phyloP scores from a whole-genome alignment of 2,797 vertebrate species.

The Neostethus bicornis region DNA sequence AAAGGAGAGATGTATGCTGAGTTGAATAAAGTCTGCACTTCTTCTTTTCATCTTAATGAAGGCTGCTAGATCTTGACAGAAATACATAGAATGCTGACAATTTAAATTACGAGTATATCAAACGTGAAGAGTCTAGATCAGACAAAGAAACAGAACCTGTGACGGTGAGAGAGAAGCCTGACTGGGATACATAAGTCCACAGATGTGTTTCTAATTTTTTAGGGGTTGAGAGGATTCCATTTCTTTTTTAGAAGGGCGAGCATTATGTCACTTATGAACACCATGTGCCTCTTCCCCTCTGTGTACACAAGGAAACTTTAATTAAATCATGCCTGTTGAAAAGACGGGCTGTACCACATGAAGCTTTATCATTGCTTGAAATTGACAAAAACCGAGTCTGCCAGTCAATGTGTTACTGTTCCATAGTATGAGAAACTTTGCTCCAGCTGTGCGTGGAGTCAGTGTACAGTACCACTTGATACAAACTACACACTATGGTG shows the following conservation, averaged over 20 bases:
- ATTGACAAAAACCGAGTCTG: slow-evolving; percentile 38
- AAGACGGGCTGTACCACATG: slow-evolving; percentile 56
- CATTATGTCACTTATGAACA: slow-evolving; percentile 67
- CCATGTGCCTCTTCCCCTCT: slow-evolving; percentile 67
- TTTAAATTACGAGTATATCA: slow-evolving; percentile 59
- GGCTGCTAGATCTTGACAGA: slow-evolving; percentile 65
- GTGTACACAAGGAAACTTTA: slow-evolving; percentile 51
- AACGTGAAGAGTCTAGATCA: slow-evolving; percentile 48
- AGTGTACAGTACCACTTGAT: slow-evolving; percentile 38
- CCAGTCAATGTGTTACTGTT: slow-evolving; percentile 46
- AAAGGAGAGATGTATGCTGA: slow-evolving; percentile 33
- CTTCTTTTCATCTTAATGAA: slow-evolving; percentile 37
- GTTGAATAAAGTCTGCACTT: slow-evolving; percentile 46
- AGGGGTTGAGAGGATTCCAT: slow-evolving; percentile 58
- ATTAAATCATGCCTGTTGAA: slow-evolving; percentile 64
- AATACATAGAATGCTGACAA: slow-evolving; percentile 64
- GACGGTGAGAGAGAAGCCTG: slow-evolving; percentile 29
- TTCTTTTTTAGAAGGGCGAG: slow-evolving; percentile 55
- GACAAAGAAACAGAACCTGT: slow-evolving; percentile 17
- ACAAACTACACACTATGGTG: slow-evolving; percentile 33
- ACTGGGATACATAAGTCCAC: slow-evolving; percentile 25
- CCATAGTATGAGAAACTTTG: slow-evolving; percentile 42
- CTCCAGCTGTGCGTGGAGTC: slow-evolving; percentile 42
- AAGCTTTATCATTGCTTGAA: slow-evolving; percentile 51
- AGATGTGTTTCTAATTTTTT: slow-evolving; percentile 62